Evolutionary conservation across 2,888 invertebrate species (phyloP).

Genomic region (Artemia sinica): DNA sequence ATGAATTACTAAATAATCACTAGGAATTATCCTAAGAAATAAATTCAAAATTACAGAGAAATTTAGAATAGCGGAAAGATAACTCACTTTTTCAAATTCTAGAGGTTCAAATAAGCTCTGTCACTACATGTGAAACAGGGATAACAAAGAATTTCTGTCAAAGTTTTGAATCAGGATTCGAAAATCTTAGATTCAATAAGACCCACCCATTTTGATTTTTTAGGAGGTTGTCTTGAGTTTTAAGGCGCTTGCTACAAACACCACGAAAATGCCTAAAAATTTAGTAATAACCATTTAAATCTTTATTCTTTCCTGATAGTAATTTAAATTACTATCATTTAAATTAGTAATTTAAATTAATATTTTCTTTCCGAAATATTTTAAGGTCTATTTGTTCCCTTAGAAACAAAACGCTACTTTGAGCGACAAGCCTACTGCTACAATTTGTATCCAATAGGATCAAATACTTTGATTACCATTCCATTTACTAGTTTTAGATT

Average conservation of each 20-base stretch:
- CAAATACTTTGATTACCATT: no score
- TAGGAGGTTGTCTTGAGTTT: constrained; percentile 66
- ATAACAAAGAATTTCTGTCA: constrained; percentile 82
- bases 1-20: no score
- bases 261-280: constrained; percentile 69
- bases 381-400: no score
- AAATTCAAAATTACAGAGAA: no score
- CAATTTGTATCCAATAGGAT: no score
- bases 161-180: constrained; percentile 73
- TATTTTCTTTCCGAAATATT: no score
- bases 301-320: not conserved
- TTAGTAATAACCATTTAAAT: not conserved
- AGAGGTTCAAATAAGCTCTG: constrained; percentile 57
- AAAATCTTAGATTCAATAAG: constrained; percentile 90
- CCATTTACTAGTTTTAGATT: no score
- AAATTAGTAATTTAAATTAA: no score
- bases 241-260: constrained; percentile 63
- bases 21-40: no score
- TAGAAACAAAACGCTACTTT: no score
- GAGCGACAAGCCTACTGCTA: no score
- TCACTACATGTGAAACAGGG: constrained; percentile 91
- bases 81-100: constrained; percentile 27
- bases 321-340: no score
- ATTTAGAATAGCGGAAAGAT: not conserved
- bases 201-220: constrained; percentile 96